Conservation (phyloP, 2,888 invertebrate genomes). For the Drosophila pseudotakahashii region DNA sequence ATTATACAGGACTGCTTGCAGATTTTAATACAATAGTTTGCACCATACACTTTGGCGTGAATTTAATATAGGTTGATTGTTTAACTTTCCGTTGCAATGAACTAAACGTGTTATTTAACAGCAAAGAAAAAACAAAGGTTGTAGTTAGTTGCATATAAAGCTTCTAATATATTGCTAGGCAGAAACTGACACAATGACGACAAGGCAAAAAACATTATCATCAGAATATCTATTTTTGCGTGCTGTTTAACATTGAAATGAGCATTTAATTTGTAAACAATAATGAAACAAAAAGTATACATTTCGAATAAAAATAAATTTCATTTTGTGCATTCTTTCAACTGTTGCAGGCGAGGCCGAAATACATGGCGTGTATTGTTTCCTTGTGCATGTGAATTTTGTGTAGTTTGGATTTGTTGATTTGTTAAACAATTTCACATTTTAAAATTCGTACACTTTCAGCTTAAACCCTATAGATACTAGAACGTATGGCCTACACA, state of each 20-base stretch:
- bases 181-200: background rate
- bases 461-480: conserved; percentile 71
- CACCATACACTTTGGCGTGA: conserved; percentile 8
- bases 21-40: conserved; percentile 10
- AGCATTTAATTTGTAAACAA: conserved; percentile 17
- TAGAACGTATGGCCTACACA: conserved; percentile 79
- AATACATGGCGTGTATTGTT: conserved; percentile 10
- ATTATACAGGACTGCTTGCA: conserved; percentile 13
- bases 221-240: background rate
- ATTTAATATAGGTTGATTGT: background rate
- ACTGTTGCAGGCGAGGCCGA: conserved; percentile 38
- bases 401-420: conserved; percentile 63
- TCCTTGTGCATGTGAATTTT: conserved; percentile 21
- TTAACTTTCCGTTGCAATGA: background rate
- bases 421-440: conserved; percentile 80
- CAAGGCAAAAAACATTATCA: background rate
- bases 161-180: conserved; percentile 12
- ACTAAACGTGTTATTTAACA: conserved; percentile 10
- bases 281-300: conserved; percentile 22
- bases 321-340: conserved; percentile 59
- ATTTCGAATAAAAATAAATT: conserved; percentile 32
- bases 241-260: background rate
- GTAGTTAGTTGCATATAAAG: conserved; percentile 16
- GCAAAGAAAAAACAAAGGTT: background rate
- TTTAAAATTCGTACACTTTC: conserved; percentile 78